phyloP scores from a whole-genome alignment of 2,797 vertebrate species.

The Toxotes lorentzi region DNA sequence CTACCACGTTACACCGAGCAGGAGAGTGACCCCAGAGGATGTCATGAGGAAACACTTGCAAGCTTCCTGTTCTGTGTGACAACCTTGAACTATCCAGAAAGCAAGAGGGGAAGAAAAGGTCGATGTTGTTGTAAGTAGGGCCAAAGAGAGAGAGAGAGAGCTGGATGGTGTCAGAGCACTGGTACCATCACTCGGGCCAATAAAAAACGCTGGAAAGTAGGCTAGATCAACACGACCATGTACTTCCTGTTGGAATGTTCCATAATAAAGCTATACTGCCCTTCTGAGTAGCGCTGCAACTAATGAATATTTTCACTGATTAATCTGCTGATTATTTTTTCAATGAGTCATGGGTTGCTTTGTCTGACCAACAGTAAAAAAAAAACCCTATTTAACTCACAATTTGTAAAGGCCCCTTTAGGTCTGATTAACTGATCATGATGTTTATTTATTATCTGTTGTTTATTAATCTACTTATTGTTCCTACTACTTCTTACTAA shows the following conservation, averaged over 20 bases:
- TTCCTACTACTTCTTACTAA: too few relatives aligned
- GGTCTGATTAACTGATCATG: too few relatives aligned
- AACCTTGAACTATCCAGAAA: conserved; percentile 64
- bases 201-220: conserved; percentile 33
- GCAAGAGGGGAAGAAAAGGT: conserved; percentile 40
- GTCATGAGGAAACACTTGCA: conserved; percentile 68
- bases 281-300: not conserved
- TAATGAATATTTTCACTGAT: not conserved
- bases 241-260: conserved; percentile 25
- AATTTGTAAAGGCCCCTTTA: too few relatives aligned
- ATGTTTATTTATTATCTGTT: too few relatives aligned
- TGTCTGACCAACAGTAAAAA: too few relatives aligned
- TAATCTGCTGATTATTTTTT: not conserved
- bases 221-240: conserved; percentile 27
- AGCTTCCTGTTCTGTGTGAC: conserved; percentile 68
- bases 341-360: too few relatives aligned
- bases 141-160: conserved; percentile 22
- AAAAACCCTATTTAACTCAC: too few relatives aligned
- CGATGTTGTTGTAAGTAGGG: conserved; percentile 20
- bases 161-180: conserved; percentile 36
- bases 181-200: conserved; percentile 38
- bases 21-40: conserved; percentile 48
- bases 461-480: not conserved
- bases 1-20: conserved; percentile 9
- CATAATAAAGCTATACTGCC: not conserved